Evolutionary conservation across 92 coral and sea anemone species (phyloP).

Genomic region (Porites cylindrica): DNA sequence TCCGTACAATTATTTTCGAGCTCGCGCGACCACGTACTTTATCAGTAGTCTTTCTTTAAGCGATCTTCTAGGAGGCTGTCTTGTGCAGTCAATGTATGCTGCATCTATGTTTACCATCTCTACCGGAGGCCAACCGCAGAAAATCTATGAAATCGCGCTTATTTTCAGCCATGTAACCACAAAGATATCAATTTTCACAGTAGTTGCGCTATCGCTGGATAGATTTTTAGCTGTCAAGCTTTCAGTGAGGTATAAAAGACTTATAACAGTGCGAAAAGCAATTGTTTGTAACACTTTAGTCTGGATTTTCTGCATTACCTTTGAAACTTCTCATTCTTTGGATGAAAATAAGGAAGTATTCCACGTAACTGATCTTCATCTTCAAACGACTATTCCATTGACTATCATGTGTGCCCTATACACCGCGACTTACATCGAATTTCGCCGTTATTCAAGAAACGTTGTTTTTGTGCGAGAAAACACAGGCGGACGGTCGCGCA

Average conservation of each 20-base stretch:
- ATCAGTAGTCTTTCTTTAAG: slow-evolving; percentile 66
- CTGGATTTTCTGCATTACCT: slow-evolving; percentile 58
- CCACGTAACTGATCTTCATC: slow-evolving; percentile 64
- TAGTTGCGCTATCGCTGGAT: slow-evolving; percentile 72
- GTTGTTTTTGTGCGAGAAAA: slow-evolving; percentile 41
- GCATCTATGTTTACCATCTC: slow-evolving; percentile 54
- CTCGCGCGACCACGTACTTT: slow-evolving; percentile 62
- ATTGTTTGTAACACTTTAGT: slow-evolving; percentile 31
- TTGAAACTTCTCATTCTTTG: slow-evolving; percentile 65
- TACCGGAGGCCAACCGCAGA: slow-evolving; percentile 3
- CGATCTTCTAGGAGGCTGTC: slow-evolving; percentile 68
- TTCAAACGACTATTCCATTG: slow-evolving; percentile 75
- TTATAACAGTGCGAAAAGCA: slow-evolving; percentile 60
- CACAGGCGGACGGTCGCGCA: slow-evolving; percentile 7
- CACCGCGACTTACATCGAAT: slow-evolving; percentile 65
- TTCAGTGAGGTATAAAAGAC: slow-evolving; percentile 55
- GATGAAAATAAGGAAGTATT: slow-evolving; percentile 39
- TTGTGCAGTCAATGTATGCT: slow-evolving; percentile 64
- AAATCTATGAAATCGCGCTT: slow-evolving; percentile 37
- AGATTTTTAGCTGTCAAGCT: slow-evolving; percentile 69
- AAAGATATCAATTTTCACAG: slow-evolving; percentile 74
- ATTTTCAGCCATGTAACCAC: slow-evolving; percentile 68
- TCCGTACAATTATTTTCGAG: slow-evolving; percentile 66
- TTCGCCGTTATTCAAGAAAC: slow-evolving; percentile 74
- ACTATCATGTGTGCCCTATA: slow-evolving; percentile 32